Evolutionary conservation across 2,888 invertebrate genomes (phyloP).

Genomic region (Heliconius ethilla): DNA sequence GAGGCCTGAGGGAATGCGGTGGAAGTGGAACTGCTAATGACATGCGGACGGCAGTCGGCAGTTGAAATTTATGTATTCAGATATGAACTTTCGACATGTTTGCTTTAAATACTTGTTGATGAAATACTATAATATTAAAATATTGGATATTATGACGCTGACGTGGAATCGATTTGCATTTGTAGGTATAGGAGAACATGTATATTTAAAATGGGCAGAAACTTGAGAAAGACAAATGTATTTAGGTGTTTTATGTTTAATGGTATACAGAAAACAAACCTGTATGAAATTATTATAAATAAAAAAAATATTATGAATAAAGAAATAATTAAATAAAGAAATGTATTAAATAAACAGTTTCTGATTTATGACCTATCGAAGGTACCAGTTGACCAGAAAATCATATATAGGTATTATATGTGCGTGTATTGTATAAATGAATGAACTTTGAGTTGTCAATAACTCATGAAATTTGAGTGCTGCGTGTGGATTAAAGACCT

Average conservation of each 20-base stretch:
- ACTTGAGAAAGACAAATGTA: neutral
- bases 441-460: neutral
- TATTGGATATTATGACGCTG: neutral
- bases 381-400: too few relatives aligned
- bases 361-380: neutral
- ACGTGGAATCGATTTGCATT: neutral
- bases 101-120: neutral
- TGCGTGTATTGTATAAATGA: neutral
- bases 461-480: conserved; percentile 9
- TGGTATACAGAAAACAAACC: too few relatives aligned
- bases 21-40: conserved; percentile 25
- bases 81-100: neutral
- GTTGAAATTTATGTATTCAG: conserved; percentile 13
- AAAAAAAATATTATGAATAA: neutral
- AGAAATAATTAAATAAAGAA: neutral
- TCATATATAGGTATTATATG: neutral
- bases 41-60: neutral
- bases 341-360: neutral
- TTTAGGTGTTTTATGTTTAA: too few relatives aligned
- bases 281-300: neutral
- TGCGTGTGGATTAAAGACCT: neutral
- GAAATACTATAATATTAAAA: conserved; percentile 1
- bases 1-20: conserved; percentile 34
- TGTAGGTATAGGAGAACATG: neutral
- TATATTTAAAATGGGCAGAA: neutral